Conservation (phyloP, 2,888 invertebrate species). For the Cephus runcator region DNA sequence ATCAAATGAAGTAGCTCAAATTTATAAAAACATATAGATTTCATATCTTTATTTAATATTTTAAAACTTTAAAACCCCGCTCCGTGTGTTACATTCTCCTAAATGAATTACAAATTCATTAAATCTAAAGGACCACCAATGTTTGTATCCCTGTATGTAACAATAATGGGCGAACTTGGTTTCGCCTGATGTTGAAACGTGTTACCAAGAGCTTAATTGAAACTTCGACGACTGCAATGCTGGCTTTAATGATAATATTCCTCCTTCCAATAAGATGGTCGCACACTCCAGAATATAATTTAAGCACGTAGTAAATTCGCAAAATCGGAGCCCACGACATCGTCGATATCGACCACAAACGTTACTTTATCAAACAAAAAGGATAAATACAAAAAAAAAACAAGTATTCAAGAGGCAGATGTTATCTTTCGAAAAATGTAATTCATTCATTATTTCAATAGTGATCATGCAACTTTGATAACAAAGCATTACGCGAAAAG, state of each 20-base stretch:
- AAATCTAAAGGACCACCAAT: background rate
- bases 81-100: too few species aligned
- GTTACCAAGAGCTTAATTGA: background rate
- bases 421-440: background rate
- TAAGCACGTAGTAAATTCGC: background rate
- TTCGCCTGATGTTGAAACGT: background rate
- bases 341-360: background rate
- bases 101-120: background rate
- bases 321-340: background rate
- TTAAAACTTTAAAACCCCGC: background rate
- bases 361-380: background rate
- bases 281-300: background rate
- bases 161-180: conserved; percentile 1
- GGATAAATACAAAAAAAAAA: background rate
- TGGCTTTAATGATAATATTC: background rate
- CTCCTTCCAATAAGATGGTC: background rate
- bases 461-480: too few species aligned
- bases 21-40: background rate
- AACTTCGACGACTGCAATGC: background rate
- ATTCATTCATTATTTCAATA: background rate
- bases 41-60: background rate
- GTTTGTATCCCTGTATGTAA: conserved; percentile 1
- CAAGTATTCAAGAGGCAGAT: background rate
- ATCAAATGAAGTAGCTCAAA: background rate
- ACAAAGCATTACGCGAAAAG: too few species aligned